Conservation (phyloP, 2,113 vertebrate species). For the Hucho hucho region DNA sequence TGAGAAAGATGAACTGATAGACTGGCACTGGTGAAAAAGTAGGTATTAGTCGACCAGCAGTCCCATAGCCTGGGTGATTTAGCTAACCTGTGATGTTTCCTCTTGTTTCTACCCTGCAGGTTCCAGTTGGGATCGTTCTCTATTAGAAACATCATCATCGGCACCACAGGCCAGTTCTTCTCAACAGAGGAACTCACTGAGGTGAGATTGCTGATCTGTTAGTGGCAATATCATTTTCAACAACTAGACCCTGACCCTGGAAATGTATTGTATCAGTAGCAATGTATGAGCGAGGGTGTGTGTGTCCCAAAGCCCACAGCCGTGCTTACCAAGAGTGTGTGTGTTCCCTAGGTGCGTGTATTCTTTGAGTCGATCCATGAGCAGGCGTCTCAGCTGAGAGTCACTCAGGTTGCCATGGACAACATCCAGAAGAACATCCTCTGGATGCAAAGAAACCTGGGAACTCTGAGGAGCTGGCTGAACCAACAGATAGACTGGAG, state of each 20-base stretch:
- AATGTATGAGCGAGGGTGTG: too few relatives aligned
- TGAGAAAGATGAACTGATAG: too few relatives aligned
- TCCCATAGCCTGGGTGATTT: too few relatives aligned
- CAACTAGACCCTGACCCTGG: neutral
- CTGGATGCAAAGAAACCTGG: conserved; percentile 75
- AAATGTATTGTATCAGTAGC: too few relatives aligned
- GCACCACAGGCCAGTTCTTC: conserved; percentile 72
- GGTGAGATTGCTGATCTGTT: conserved; percentile 43
- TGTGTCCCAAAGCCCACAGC: too few relatives aligned
- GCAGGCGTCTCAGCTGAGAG: conserved; percentile 70
- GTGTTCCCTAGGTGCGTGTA: conserved; percentile 62
- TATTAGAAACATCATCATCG: conserved; percentile 69
- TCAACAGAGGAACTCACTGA: conserved; percentile 70
- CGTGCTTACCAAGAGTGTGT: conserved; percentile 11
- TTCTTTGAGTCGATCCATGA: conserved; percentile 77
- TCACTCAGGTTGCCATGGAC: conserved; percentile 70
- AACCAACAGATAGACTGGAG: conserved; percentile 51
- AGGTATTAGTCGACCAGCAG: too few relatives aligned
- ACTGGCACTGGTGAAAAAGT: too few relatives aligned
- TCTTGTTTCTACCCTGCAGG: conserved; percentile 54
- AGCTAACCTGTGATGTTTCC: neutral
- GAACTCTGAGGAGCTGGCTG: conserved; percentile 69
- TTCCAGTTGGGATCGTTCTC: conserved; percentile 74
- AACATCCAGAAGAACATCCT: conserved; percentile 76
- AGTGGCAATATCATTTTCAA: neutral